Percentiles rank a stretch among this genome's conserved stretches.
phyloP scores from a whole-genome alignment of 2,888 invertebrate genomes.

The Caenorhabditis uteleia region DNA sequence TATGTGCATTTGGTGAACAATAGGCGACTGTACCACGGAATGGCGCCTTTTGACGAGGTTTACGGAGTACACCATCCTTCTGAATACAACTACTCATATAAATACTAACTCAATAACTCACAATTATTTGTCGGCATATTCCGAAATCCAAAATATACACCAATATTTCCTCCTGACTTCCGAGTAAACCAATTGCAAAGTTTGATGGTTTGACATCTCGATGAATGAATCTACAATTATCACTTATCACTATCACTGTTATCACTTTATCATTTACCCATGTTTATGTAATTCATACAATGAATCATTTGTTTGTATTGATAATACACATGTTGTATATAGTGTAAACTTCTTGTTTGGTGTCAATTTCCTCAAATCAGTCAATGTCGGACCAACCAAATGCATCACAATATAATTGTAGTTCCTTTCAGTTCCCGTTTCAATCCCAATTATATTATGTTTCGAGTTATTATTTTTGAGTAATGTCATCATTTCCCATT shows the following conservation, averaged over 20 bases:
- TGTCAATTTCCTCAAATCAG: slow-evolving; percentile 14
- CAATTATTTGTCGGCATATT: slow-evolving; percentile 26
- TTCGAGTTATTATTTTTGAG: slow-evolving; percentile 27
- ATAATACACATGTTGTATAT: slow-evolving; percentile 25
- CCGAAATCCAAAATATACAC: slow-evolving; percentile 34
- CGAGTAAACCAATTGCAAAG: slow-evolving; percentile 31
- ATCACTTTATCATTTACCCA: too few species aligned
- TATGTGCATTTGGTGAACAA: slow-evolving; percentile 32
- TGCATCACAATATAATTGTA: slow-evolving; percentile 37
- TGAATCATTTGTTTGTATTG: slow-evolving; percentile 27
- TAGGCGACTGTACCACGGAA: slow-evolving; percentile 13
- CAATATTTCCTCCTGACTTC: slow-evolving; percentile 18
- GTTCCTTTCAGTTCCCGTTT: slow-evolving; percentile 24
- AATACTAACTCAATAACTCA: slow-evolving; percentile 2
- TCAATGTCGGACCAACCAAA: slow-evolving; percentile 30
- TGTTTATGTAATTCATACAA: slow-evolving; percentile 25
- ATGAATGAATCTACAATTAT: slow-evolving; percentile 20
- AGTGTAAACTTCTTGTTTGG: slow-evolving; percentile 20
- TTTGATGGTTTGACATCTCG: slow-evolving; percentile 40
- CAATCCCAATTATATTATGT: slow-evolving; percentile 24
- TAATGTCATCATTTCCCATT: slow-evolving; percentile 37
- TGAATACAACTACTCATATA: background rate
- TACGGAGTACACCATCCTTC: slow-evolving; percentile 8
- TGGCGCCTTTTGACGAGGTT: slow-evolving; percentile 26
- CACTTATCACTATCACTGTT: background rate